Conservation (phyloP, 2,797 vertebrate genomes). For the Pangasius sanitwongsei region DNA sequence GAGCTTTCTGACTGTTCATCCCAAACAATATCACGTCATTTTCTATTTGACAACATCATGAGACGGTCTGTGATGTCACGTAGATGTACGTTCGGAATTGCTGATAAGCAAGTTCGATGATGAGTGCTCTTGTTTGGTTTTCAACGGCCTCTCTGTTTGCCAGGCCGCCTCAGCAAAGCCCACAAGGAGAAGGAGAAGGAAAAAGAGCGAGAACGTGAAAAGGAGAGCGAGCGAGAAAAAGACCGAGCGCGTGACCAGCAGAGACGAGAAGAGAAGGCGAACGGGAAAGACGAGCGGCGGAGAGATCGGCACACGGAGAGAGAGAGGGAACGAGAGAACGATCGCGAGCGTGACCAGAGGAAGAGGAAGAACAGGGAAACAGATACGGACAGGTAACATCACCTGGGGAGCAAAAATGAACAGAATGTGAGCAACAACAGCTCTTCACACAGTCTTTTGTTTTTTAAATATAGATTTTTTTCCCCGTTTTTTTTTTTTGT, state of each 20-base stretch:
- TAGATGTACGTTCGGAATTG: background rate
- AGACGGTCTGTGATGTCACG: background rate
- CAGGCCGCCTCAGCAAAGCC: conserved; percentile 59
- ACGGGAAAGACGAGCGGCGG: conserved; percentile 51
- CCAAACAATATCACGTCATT: background rate
- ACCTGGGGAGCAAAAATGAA: background rate
- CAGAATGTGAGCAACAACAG: background rate
- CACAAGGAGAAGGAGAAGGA: conserved; percentile 57
- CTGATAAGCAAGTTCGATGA: background rate
- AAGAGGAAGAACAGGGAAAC: conserved; percentile 74
- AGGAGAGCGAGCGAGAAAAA: conserved; percentile 50
- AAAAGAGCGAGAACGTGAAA: conserved; percentile 36
- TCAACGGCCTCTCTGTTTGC: background rate
- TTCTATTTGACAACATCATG: background rate
- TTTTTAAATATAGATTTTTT: background rate
- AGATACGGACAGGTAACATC: conserved; percentile 66
- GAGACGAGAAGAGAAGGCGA: conserved; percentile 39
- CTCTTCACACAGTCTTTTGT: background rate
- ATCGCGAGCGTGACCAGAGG: conserved; percentile 53
- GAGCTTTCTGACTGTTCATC: background rate
- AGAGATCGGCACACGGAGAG: conserved; percentile 67
- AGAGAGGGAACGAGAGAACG: conserved; percentile 55
- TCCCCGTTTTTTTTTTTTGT: no score
- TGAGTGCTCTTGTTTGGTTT: background rate
- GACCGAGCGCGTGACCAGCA: background rate